Conservation (phyloP, 2,797 vertebrate genomes). For the Gobionotothen gibberifrons region DNA sequence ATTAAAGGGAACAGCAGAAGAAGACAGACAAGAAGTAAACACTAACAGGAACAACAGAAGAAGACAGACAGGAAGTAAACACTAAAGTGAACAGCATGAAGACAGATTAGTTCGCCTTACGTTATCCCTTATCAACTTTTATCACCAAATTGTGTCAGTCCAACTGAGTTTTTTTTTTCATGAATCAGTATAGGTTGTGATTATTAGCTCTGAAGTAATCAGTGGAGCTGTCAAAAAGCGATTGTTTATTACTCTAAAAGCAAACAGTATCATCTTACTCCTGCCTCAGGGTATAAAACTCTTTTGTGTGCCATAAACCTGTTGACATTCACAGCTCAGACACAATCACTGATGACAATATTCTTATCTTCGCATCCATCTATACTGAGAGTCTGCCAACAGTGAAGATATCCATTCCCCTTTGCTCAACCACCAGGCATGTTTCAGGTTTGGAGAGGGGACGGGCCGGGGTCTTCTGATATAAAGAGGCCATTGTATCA, state of each 20-base stretch:
- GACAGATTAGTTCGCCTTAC: no score
- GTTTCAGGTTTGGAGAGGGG: constrained; percentile 48
- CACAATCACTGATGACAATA: constrained; percentile 70
- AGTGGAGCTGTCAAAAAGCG: constrained; percentile 55
- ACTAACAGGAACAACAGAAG: no score
- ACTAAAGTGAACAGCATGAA: no score
- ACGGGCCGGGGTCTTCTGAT: constrained; percentile 33
- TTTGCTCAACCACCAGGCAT: constrained; percentile 68
- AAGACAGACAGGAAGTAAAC: no score
- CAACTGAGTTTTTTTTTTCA: not conserved
- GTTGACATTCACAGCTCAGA: constrained; percentile 59
- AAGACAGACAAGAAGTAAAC: no score
- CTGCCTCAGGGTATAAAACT: constrained; percentile 52
- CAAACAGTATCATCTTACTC: constrained; percentile 69
- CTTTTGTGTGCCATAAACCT: constrained; percentile 39
- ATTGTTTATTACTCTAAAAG: constrained; percentile 63
- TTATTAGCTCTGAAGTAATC: constrained; percentile 52
- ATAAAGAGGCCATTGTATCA: constrained; percentile 75
- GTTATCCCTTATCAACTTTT: constrained; percentile 1
- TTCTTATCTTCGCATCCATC: constrained; percentile 68
- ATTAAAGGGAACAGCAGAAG: no score
- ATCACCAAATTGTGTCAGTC: constrained; percentile 9
- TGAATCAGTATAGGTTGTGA: constrained; percentile 14
- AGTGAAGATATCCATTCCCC: constrained; percentile 61
- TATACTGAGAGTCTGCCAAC: constrained; percentile 72